Evolutionary conservation across 2,888 invertebrate genomes (phyloP).

Genomic region (Boloria euphrosyne): DNA sequence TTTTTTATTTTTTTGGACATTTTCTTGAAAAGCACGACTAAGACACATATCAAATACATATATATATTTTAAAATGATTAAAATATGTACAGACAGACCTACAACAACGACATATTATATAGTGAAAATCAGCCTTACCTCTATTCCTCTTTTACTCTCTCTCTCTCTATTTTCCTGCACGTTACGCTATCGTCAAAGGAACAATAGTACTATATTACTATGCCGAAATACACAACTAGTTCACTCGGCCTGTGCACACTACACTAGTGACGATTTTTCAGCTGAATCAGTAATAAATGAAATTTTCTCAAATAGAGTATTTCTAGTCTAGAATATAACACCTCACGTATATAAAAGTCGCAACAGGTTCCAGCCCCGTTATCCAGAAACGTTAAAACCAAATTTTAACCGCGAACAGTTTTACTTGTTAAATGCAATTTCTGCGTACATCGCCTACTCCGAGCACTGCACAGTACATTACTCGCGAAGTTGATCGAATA

Average conservation of each 20-base stretch:
- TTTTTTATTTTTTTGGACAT: constrained; percentile 1
- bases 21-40: constrained; percentile 1
- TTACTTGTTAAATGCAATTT: not conserved
- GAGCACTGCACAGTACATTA: too few species aligned
- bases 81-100: constrained; percentile 17
- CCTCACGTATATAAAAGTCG: not conserved
- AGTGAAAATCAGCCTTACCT: constrained; percentile 32
- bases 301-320: too few species aligned
- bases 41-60: not conserved
- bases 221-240: not conserved
- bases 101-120: constrained; percentile 16
- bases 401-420: not conserved
- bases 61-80: not conserved
- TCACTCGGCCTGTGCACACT: too few species aligned
- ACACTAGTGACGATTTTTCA: too few species aligned
- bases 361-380: constrained; percentile 10
- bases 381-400: not conserved
- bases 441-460: not conserved
- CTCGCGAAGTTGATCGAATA: too few species aligned
- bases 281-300: too few species aligned
- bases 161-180: not conserved
- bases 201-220: not conserved
- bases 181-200: constrained; percentile 1
- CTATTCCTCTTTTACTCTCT: constrained; percentile 28
- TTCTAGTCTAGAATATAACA: too few species aligned